A percentile compares a stretch with the other conserved stretches of the same genome.
These are phyloP conservation scores for Papilio glaucus DNA, from an alignment of 1,140 invertebrate species.

Conservation along the genomic window DNA sequence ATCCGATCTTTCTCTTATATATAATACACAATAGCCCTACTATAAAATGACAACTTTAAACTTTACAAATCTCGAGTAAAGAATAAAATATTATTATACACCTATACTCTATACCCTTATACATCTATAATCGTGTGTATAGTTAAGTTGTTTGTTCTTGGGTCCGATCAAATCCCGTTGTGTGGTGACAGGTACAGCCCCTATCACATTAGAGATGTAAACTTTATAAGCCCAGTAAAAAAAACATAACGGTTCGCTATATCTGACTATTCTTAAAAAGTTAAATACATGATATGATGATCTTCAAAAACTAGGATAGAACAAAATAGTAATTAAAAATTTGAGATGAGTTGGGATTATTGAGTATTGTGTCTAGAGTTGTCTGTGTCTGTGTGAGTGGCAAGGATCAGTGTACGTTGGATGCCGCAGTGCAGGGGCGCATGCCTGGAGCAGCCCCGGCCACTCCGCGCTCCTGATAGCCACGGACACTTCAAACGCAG, in stretches of 20 bases:
- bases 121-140: too few relatives aligned
- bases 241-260: too few relatives aligned
- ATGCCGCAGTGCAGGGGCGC: slow-evolving; percentile 74
- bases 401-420: slow-evolving; percentile 42
- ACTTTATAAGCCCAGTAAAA: too few relatives aligned
- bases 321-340: background rate
- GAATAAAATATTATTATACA: too few relatives aligned
- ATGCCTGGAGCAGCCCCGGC: slow-evolving; percentile 45
- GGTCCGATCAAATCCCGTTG: too few relatives aligned
- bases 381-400: background rate
- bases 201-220: too few relatives aligned
- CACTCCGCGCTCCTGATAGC: slow-evolving; percentile 39
- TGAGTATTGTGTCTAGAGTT: slow-evolving; percentile 10
- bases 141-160: too few relatives aligned
- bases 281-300: too few relatives aligned
- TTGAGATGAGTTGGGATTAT: background rate
- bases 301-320: background rate
- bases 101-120: too few relatives aligned
- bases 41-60: background rate
- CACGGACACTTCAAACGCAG: slow-evolving; percentile 23
- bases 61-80: too few relatives aligned
- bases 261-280: background rate
- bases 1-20: slow-evolving; percentile 1
- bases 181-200: too few relatives aligned
- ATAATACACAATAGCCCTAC: background rate